Conservation (phyloP, 1,140 invertebrate species). For the Cydia splendana region DNA sequence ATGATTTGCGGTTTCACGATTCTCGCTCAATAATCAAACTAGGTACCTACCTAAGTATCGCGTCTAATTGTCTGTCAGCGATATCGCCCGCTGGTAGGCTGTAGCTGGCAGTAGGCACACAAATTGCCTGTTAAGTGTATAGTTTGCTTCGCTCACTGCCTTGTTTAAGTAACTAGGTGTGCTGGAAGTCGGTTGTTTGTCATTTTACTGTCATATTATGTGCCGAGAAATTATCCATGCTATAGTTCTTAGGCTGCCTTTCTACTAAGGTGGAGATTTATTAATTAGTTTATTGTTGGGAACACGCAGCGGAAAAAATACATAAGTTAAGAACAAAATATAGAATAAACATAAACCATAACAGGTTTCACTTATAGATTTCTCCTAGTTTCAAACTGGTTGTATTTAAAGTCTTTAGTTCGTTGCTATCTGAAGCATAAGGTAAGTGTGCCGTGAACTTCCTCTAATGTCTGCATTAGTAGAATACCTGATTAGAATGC, state of each 20-base stretch:
- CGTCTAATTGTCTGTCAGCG: not conserved
- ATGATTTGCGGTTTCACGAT: not conserved
- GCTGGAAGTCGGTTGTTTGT: not conserved
- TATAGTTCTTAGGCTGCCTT: not conserved
- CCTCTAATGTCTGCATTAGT: conserved; percentile 1
- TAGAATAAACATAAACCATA: too few relatives aligned
- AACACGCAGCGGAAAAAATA: too few relatives aligned
- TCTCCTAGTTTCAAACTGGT: not conserved
- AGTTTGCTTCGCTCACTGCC: not conserved
- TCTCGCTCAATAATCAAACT: conserved; percentile 5
- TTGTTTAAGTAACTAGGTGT: not conserved
- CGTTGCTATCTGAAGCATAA: not conserved
- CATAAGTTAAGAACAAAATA: too few relatives aligned
- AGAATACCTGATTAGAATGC: not conserved
- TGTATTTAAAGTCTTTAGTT: not conserved
- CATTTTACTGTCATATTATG: conserved; percentile 4
- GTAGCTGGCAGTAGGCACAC: not conserved
- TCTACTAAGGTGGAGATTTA: too few relatives aligned
- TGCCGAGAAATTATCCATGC: not conserved
- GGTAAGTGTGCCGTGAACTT: not conserved
- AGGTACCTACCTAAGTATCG: too few relatives aligned
- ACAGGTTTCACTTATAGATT: too few relatives aligned
- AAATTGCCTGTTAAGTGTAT: not conserved
- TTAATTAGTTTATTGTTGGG: too few relatives aligned
- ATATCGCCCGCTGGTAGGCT: not conserved